A percentile compares a stretch with the other conserved stretches of the same genome.
phyloP scores from a whole-genome alignment of 1,140 invertebrate genomes.

The Scaptomyza pallida region DNA sequence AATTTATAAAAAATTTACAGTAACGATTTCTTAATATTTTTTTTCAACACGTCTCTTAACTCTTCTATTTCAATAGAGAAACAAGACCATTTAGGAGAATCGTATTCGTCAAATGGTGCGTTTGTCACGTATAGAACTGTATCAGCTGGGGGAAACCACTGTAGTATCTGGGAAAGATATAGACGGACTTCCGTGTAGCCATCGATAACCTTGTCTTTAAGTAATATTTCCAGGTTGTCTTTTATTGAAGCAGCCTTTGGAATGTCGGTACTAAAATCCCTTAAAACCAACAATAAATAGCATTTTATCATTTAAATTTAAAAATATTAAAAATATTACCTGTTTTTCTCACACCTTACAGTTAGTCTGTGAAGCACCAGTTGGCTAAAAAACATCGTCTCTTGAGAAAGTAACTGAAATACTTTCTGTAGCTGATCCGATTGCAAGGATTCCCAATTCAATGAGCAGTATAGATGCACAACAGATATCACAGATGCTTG shows the following conservation, averaged over 20 bases:
- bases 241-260: not conserved
- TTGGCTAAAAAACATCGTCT: not conserved
- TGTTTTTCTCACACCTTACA: not conserved
- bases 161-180: not conserved
- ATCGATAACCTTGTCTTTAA: not conserved
- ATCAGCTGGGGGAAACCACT: not conserved
- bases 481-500: slow-evolving; percentile 65
- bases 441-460: slow-evolving; percentile 17
- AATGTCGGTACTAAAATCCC: not conserved
- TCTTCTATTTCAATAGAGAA: not conserved
- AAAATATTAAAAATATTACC: not conserved
- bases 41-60: not conserved
- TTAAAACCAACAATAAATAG: not conserved
- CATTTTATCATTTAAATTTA: no score
- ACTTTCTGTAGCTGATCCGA: not conserved
- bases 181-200: not conserved
- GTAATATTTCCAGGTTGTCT: not conserved
- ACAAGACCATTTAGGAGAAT: not conserved
- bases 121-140: slow-evolving; percentile 21
- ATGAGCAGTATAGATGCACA: slow-evolving; percentile 47
- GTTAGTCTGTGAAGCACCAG: not conserved
- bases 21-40: not conserved
- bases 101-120: slow-evolving; percentile 14
- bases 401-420: not conserved
- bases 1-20: not conserved